Evolutionary conservation across 2,888 invertebrate genomes (phyloP).

Genomic region (Luffia ferchaultella): DNA sequence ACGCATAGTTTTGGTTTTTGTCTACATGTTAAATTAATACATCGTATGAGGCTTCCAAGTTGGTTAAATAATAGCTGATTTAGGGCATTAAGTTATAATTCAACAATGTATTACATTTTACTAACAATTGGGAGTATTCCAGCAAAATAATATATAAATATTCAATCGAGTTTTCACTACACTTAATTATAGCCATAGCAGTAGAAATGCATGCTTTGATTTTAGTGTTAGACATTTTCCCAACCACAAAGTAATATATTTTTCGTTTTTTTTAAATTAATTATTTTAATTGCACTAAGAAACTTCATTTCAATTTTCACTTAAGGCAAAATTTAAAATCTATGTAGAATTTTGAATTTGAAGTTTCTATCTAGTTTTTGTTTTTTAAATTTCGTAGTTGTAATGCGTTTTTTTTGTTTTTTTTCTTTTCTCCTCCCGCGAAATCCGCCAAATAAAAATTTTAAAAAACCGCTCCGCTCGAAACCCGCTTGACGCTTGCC

Average conservation of each 20-base stretch:
- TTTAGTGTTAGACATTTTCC: slow-evolving; percentile 63
- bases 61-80: too few species aligned
- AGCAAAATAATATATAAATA: too few species aligned
- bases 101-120: too few species aligned
- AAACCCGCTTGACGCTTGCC: slow-evolving; percentile 63
- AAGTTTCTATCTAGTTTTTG: slow-evolving; percentile 8
- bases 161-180: too few species aligned
- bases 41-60: too few species aligned
- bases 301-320: slow-evolving; percentile 3
- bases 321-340: slow-evolving; percentile 6
- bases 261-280: slow-evolving; percentile 19
- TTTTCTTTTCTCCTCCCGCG: slow-evolving; percentile 41
- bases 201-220: slow-evolving; percentile 34
- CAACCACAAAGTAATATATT: slow-evolving; percentile 43
- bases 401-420: slow-evolving; percentile 56
- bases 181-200: slow-evolving; percentile 52
- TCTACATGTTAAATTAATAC: too few species aligned
- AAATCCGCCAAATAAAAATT: background rate
- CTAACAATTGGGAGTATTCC: too few species aligned
- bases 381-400: slow-evolving; percentile 45
- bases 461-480: slow-evolving; percentile 29
- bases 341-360: slow-evolving; percentile 24
- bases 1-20: too few species aligned
- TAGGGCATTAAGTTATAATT: too few species aligned
- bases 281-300: background rate